Base-by-base conservation (phyloP, 2,888 invertebrate genomes). In the Agriotes lineatus region DNA sequence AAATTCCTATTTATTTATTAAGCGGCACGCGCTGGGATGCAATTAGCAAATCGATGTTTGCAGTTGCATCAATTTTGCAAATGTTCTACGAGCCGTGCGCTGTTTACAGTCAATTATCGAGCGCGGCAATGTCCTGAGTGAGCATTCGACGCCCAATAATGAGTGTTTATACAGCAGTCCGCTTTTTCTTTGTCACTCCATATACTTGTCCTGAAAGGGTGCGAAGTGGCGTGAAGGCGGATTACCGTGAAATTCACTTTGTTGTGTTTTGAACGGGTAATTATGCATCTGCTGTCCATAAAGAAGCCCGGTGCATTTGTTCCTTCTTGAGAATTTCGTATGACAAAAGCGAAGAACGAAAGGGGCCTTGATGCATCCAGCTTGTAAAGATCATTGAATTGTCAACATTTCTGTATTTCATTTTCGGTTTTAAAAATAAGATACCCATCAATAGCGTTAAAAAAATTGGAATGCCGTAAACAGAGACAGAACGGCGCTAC, bases 11-110 rank as follows among this genome's bases (percentile, higher is more conserved):
- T 22, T n/a, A 12, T 48, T 39, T 48, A 48, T 22, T 48, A 48
- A 12, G 22, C n/a, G 48, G 20, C 22, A 48, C 48, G 48, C 20
- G 48, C 14, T 20, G 10, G 22, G n/a, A 48, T 48, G 48, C 48
- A 48, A 48, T 48, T 48, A 48, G 22, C 48, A 48, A 48, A 48
- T 48, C 48, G 19, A 6, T 25, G 48, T 48, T 48, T 48, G 20
- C 25, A 48, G 12, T 20, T 48, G 22, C 48, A 48, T 20, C 48
- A 20, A 48, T 48, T 48, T 48, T 48, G 20, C 48, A 22, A 48
- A 48, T 25, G 48, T 22, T 12, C 48, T 48, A 22, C 22, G 25
- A 48, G 48, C 25, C 6, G 45, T 45, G 45, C 20, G 48, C 48
- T 48, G 48, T 48, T 48, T 48, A 20, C 48, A 12, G n/a, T 48